A percentile compares a stretch with the other conserved stretches of the same genome.
phyloP scores from a whole-genome alignment of 2,113 vertebrate species.

The Nothobranchius kuhntae region DNA sequence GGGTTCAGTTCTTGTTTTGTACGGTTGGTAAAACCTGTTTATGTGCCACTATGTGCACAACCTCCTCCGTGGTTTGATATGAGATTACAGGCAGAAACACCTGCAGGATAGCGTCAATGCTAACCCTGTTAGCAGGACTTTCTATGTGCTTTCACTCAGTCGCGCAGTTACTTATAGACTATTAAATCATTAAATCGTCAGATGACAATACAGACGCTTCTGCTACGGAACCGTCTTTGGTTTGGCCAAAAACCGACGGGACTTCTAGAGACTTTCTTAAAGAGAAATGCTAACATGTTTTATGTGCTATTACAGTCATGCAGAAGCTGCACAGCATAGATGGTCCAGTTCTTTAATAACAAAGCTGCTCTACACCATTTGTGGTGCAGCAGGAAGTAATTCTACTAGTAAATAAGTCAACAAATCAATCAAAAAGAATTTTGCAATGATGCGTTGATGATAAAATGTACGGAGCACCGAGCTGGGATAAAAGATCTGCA shows the following conservation, averaged over 20 bases:
- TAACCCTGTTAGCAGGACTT: not conserved
- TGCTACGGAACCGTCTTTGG: not conserved
- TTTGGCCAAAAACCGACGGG: not conserved
- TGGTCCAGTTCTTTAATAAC: not conserved
- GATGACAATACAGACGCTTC: not conserved
- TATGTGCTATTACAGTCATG: not conserved
- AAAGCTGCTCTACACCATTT: too few relatives aligned
- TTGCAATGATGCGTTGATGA: constrained; percentile 10
- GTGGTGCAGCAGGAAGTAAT: not conserved
- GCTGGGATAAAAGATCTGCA: constrained; percentile 34
- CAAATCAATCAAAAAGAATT: not conserved
- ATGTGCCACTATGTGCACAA: too few relatives aligned
- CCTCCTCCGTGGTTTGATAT: too few relatives aligned
- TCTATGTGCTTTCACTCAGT: too few relatives aligned
- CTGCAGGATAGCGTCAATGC: not conserved
- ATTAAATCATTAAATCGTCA: not conserved
- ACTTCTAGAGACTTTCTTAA: not conserved
- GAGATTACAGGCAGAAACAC: too few relatives aligned
- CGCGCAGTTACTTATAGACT: not conserved
- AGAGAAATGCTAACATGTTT: not conserved
- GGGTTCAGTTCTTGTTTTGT: too few relatives aligned
- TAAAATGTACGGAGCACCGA: constrained; percentile 35
- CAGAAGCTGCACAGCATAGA: not conserved
- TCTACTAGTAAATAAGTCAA: too few relatives aligned
- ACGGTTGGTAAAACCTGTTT: too few relatives aligned